Evolutionary conservation across 1,140 invertebrate species (phyloP).

Genomic region (Conopomorpha cramerella): DNA sequence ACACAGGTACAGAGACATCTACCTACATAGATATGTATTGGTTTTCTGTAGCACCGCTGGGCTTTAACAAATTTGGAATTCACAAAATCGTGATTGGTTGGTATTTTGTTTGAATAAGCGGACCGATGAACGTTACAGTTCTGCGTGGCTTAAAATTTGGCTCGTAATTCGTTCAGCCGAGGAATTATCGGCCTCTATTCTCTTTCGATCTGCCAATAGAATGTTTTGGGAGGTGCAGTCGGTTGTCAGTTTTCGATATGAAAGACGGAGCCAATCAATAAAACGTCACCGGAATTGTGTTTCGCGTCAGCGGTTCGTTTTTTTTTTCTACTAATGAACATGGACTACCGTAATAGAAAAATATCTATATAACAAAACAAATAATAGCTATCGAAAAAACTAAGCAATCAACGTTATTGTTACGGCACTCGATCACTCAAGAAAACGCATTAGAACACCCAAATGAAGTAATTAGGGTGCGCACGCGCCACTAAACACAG

Average conservation of each 20-base stretch:
- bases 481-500: conserved; percentile 37
- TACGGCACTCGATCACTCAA: conserved; percentile 9
- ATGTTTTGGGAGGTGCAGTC: conserved; percentile 18
- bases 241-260: conserved; percentile 16
- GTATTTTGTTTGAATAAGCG: conserved; percentile 54
- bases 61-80: conserved; percentile 59
- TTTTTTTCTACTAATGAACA: no score
- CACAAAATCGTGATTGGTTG: conserved; percentile 58
- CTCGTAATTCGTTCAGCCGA: conserved; percentile 44
- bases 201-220: conserved; percentile 22
- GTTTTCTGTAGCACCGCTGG: conserved; percentile 48
- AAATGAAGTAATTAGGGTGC: conserved; percentile 51
- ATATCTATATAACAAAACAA: no score
- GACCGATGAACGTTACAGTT: conserved; percentile 29
- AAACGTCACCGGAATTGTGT: no score
- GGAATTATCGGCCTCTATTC: conserved; percentile 49
- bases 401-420: conserved; percentile 2
- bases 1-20: no score
- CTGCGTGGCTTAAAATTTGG: conserved; percentile 34
- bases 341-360: no score
- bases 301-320: no score
- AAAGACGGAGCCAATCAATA: no score
- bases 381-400: no score
- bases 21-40: no score
- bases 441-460: conserved; percentile 30